Conservation (phyloP, 1,140 invertebrate species). For the Carcinoscorpius rotundicauda region DNA sequence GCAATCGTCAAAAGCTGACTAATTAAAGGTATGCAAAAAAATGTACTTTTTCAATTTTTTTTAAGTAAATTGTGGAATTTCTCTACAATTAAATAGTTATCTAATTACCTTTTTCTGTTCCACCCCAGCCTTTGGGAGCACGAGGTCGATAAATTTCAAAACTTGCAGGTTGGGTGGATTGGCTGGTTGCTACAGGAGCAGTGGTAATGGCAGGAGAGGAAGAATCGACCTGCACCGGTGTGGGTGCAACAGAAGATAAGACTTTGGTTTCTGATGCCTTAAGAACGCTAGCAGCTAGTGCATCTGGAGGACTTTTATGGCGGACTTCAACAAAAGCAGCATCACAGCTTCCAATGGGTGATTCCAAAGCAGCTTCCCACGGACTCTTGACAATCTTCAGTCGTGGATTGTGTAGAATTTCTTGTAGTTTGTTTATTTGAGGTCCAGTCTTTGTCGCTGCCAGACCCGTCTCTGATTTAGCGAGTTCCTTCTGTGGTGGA, state of each 20-base stretch:
- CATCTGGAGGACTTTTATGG: not conserved
- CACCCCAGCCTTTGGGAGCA: conserved; percentile 20
- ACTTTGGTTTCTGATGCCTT: not conserved
- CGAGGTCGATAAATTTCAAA: conserved; percentile 20
- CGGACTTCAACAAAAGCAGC: conserved; percentile 45
- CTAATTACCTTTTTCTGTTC: not conserved
- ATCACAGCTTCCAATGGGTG: conserved; percentile 47
- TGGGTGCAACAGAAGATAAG: too few species aligned
- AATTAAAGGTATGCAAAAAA: too few species aligned
- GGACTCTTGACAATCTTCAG: conserved; percentile 51
- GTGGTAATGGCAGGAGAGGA: not conserved
- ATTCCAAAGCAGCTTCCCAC: conserved; percentile 57
- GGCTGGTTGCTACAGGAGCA: not conserved
- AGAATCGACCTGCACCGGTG: conserved; percentile 13
- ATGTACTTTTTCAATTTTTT: too few species aligned
- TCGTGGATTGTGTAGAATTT: conserved; percentile 31
- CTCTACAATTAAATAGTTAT: not conserved
- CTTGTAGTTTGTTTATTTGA: conserved; percentile 1
- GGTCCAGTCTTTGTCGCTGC: too few species aligned
- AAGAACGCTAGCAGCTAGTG: not conserved
- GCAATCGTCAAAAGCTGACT: too few species aligned
- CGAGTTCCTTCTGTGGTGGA: too few species aligned
- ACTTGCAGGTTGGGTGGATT: conserved; percentile 5
- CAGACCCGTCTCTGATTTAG: too few species aligned
- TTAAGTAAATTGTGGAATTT: too few species aligned